Evolutionary conservation across 2,888 invertebrate species (phyloP).

Genomic region (Sycophila texana): DNA sequence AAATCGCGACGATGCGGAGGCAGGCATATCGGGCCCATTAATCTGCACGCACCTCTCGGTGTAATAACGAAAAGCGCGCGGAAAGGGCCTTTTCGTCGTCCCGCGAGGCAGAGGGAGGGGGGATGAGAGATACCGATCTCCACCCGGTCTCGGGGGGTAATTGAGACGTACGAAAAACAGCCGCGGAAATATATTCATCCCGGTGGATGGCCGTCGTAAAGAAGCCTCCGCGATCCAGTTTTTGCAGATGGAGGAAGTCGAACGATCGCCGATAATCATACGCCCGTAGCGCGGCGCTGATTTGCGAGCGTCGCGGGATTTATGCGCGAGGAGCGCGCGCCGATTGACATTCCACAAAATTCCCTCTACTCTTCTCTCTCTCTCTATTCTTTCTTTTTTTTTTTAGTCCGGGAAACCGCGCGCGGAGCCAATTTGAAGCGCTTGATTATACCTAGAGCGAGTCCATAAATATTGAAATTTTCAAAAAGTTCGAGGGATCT

Average conservation of each 20-base stretch:
- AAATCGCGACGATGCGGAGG: no score
- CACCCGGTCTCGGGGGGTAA: conserved; percentile 9
- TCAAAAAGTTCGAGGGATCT: conserved; percentile 4
- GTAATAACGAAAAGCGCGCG: not conserved
- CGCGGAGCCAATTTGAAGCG: not conserved
- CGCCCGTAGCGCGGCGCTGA: conserved; percentile 13
- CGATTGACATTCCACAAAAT: conserved; percentile 7
- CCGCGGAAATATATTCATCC: conserved; percentile 21
- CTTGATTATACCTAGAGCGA: conserved; percentile 7
- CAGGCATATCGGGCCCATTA: conserved; percentile 20
- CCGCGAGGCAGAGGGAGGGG: not conserved
- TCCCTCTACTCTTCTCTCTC: conserved; percentile 11
- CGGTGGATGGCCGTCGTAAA: conserved; percentile 34
- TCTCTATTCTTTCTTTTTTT: not conserved
- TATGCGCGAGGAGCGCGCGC: not conserved
- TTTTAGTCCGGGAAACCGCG: not conserved
- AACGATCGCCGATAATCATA: conserved; percentile 41
- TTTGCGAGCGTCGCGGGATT: conserved; percentile 38
- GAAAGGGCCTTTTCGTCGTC: not conserved
- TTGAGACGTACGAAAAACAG: conserved; percentile 42
- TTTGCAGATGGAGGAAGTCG: conserved; percentile 28
- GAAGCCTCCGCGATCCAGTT: conserved; percentile 29
- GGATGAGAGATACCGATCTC: not conserved
- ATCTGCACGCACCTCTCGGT: not conserved
- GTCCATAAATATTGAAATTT: conserved; percentile 36